Evolutionary conservation across 2,888 invertebrate species (phyloP), one percentile per base, ranked within the genome.

Genomic region (Caenorhabditis sp.): DNA sequence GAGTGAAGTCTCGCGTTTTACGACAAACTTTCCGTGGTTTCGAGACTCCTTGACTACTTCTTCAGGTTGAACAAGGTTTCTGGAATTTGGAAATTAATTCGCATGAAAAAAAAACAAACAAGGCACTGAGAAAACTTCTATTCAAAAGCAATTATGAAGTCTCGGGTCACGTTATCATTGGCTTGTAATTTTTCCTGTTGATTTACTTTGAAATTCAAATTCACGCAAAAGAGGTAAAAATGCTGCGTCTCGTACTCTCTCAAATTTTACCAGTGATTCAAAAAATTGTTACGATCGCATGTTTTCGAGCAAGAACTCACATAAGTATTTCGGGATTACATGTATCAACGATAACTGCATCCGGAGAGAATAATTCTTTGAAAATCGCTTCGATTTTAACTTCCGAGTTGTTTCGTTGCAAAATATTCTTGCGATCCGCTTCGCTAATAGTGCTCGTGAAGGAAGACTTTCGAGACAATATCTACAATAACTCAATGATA

Each of bases 381-480:
- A 73, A 69, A 49, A 73, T 73, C 27, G 68, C 73, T 21, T 73
- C 73, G 1, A 73, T 73, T 24, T 68, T 73, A 10, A 69, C 68
- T 60, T 73, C 73, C 1, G 73, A 73, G 37, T 73, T 63, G 26
- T 68, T 65, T 8, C 73, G 62, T 36, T 58, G 19, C 43, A 43
- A 43, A 3, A 43, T 17, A 12, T 43, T 43, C 17, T 43, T 43
- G 14, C 17, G 43, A 17, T 43, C 43, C 12, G 43, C 12, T 17
- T 43, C 43, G 17, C 6, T 43, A 17, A 43, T 43, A 6, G 43
- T 12, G 14, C 43, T 17, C 2, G 43, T 14, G 6, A 17, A 43
- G 17, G 43, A 43, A 12, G 14, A 10, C 14, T 43, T 43, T 43
- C 43, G 12, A 17, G 43, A 43, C 17, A 43, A 17, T 17, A 3